These are phyloP conservation scores for Datnioides undecimradiatus DNA, from an alignment of 2,113 vertebrate species.

Conservation along the genomic window DNA sequence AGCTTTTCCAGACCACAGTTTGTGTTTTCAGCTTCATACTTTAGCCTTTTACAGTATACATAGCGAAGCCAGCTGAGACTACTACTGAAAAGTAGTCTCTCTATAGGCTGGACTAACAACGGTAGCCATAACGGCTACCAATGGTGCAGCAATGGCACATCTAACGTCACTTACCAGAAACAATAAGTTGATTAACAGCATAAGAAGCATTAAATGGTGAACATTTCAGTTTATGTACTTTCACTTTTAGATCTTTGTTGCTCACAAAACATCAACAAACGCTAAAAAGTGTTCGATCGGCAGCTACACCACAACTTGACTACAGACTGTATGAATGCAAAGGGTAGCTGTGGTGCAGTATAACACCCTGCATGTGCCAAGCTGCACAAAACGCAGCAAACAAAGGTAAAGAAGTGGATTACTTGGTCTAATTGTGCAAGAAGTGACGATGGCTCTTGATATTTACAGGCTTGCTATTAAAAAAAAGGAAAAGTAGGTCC, in stretches of 20 bases:
- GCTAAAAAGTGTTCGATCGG: neutral
- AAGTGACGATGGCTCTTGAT: slow-evolving; percentile 10
- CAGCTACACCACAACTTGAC: neutral
- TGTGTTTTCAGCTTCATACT: no score
- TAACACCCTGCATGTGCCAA: neutral
- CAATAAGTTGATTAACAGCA: neutral
- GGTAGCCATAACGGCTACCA: neutral
- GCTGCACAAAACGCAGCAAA: neutral
- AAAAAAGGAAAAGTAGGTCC: slow-evolving; percentile 35
- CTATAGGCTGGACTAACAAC: neutral
- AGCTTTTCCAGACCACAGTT: no score
- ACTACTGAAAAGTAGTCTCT: neutral
- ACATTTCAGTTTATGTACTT: neutral
- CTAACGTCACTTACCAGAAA: neutral
- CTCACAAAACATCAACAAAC: no score
- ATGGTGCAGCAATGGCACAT: neutral
- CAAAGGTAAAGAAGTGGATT: neutral
- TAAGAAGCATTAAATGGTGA: neutral
- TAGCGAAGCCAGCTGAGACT: no score
- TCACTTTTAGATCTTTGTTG: neutral
- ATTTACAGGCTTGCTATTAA: slow-evolving; percentile 37
- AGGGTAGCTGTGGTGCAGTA: neutral
- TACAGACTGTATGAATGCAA: neutral
- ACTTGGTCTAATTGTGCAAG: neutral
- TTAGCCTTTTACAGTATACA: no score